Percentiles rank a stretch among this genome's conserved stretches.
Conservation (phyloP, 1,140 invertebrate genomes). For the Caerostris extrusa region DNA sequence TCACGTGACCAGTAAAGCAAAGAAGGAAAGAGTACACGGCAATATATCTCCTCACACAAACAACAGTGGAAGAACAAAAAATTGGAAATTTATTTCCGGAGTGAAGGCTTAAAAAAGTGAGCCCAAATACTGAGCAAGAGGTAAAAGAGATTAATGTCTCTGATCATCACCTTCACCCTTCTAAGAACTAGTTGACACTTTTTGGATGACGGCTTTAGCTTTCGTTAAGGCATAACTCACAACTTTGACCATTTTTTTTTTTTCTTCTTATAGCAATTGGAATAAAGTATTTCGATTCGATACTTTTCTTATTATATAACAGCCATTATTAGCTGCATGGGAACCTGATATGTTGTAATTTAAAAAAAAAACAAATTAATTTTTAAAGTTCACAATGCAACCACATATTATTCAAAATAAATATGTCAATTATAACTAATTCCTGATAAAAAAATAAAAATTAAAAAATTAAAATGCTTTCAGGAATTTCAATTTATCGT, state of each 20-base stretch:
- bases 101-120: background rate
- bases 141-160: background rate
- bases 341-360: no score
- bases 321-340: background rate
- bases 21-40: background rate
- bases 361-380: no score
- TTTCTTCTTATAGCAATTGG: background rate
- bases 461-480: no score
- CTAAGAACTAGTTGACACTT: background rate
- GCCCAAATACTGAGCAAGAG: slow-evolving; percentile 1
- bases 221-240: background rate
- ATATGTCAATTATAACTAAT: no score
- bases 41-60: background rate
- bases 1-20: background rate
- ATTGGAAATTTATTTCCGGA: slow-evolving; percentile 18
- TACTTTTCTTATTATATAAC: background rate
- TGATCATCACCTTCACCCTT: background rate
- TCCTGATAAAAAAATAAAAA: no score
- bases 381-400: no score
- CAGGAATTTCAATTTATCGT: no score
- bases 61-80: background rate
- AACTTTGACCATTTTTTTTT: background rate
- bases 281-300: background rate
- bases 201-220: background rate
- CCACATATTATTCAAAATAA: no score